Conservation (phyloP, 2,113 vertebrate species). For the Halcyon senegalensis region DNA sequence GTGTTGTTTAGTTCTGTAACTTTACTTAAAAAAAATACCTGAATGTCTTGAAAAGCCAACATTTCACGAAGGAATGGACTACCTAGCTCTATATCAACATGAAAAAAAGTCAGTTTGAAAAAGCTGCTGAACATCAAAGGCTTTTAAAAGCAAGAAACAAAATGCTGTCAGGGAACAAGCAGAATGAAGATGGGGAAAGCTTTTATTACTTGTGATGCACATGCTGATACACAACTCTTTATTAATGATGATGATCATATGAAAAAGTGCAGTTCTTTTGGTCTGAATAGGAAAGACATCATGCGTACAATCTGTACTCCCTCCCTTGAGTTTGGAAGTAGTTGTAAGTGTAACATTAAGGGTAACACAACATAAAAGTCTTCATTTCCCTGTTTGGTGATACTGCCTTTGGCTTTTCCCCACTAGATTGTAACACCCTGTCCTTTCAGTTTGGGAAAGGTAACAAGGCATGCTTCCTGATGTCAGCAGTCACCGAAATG, state of each 20-base stretch:
- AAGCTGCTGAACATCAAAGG: background rate
- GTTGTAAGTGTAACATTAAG: background rate
- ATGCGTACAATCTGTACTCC: background rate
- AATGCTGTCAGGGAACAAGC: background rate
- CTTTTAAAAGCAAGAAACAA: background rate
- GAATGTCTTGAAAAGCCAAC: background rate
- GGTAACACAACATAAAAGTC: background rate
- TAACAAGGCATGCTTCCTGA: background rate
- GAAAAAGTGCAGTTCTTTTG: background rate
- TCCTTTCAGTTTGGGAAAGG: background rate
- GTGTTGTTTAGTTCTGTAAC: background rate
- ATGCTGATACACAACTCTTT: background rate
- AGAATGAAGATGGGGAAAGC: background rate
- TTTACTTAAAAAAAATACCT: background rate
- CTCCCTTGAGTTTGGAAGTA: background rate
- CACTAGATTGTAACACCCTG: too few relatives aligned
- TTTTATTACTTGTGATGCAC: background rate
- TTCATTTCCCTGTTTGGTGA: background rate
- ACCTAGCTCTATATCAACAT: background rate
- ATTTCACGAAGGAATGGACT: background rate
- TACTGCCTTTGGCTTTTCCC: background rate
- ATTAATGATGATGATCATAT: background rate
- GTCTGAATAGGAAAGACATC: background rate
- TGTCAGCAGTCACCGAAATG: accelerated
- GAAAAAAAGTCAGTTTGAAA: background rate